Evolutionary conservation across 2,797 vertebrate genomes (phyloP).

Genomic region (Gymnodraco acuticeps): DNA sequence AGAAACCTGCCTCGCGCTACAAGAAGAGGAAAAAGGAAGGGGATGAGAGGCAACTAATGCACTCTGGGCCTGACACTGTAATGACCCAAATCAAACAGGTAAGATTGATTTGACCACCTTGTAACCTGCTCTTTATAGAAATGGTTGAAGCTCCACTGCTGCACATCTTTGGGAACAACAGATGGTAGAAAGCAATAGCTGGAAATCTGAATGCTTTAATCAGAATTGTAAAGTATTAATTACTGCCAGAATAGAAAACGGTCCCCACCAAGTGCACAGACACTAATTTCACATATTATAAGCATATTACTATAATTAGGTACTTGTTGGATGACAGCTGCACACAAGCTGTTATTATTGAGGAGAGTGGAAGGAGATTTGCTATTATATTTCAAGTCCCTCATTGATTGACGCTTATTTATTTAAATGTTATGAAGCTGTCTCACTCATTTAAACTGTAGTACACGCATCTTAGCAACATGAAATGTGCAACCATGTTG

Average conservation of each 20-base stretch:
- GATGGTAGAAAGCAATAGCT: constrained; percentile 5
- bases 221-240: constrained; percentile 25
- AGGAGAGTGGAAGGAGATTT: constrained; percentile 18
- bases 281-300: constrained; percentile 38
- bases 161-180: constrained; percentile 6
- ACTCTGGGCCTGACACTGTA: constrained; percentile 86
- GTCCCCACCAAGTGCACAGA: constrained; percentile 17
- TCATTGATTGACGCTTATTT: constrained; percentile 37
- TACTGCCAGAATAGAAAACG: constrained; percentile 21
- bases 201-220: constrained; percentile 18
- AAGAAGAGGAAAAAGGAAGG: constrained; percentile 98
- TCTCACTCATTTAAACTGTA: constrained; percentile 1
- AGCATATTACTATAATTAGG: constrained; percentile 49
- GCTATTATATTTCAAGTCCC: constrained; percentile 28
- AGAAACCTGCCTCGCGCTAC: constrained; percentile 93
- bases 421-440: constrained; percentile 35
- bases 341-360: constrained; percentile 36
- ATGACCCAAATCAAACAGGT: constrained; percentile 96
- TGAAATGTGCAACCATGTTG: neutral
- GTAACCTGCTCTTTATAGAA: neutral
- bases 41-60: constrained; percentile 91
- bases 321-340: constrained; percentile 38
- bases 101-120: constrained; percentile 13
- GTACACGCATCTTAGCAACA: constrained; percentile 9
- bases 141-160: neutral